phyloP scores from a whole-genome alignment of 2,888 invertebrate species.

The Scaptomyza tumidula region DNA sequence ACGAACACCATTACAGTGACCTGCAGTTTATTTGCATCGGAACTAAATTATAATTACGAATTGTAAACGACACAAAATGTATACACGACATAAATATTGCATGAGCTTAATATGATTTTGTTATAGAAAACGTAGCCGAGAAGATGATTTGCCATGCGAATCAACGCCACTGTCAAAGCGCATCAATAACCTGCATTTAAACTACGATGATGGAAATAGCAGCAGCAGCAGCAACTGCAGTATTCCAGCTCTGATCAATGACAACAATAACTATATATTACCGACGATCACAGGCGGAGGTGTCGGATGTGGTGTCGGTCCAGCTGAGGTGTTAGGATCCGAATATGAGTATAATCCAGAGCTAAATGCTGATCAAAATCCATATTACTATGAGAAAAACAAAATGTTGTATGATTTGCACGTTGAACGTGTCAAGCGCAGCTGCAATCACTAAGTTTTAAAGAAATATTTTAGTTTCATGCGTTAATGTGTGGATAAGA shows the following conservation, averaged over 20 bases:
- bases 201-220: conserved; percentile 70
- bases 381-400: conserved; percentile 93
- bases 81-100: background rate
- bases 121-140: conserved; percentile 90
- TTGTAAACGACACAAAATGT: background rate
- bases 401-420: conserved; percentile 94
- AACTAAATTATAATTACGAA: conserved; percentile 6
- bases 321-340: conserved; percentile 32
- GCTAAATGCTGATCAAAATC: conserved; percentile 91
- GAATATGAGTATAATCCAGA: conserved; percentile 89
- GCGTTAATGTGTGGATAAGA: conserved; percentile 1
- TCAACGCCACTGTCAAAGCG: conserved; percentile 94
- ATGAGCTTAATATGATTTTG: background rate
- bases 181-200: conserved; percentile 94
- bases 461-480: conserved; percentile 7
- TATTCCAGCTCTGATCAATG: conserved; percentile 58
- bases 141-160: conserved; percentile 90
- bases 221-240: conserved; percentile 68
- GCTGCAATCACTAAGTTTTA: conserved; percentile 56
- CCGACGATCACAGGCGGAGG: conserved; percentile 42
- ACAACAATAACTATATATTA: conserved; percentile 54
- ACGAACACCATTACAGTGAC: conserved; percentile 41
- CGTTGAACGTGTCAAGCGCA: conserved; percentile 90
- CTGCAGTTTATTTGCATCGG: conserved; percentile 31
- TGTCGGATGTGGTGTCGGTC: conserved; percentile 27